Base-by-base conservation (phyloP, 2,888 invertebrate species). In the Pammene fasciana region DNA sequence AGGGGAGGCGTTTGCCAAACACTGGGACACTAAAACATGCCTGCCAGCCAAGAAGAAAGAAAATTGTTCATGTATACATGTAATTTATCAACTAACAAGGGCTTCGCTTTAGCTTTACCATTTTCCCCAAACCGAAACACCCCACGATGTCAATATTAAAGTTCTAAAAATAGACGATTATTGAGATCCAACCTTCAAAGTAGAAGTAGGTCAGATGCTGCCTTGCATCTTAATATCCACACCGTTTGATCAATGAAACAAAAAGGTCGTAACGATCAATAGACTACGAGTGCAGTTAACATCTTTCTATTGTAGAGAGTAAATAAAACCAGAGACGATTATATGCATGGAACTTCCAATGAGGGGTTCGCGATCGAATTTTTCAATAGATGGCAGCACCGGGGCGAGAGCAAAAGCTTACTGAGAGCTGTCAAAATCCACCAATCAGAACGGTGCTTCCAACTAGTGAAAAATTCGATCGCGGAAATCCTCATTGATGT, bases 121-220 rank as follows among this genome's bases (percentile, higher is more conserved):
- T 43, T 43, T 11, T 11, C 10, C 11, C 43, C 8, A 11, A 43
- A 43, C 38, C 64, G 10, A 54, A 41, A 41, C 18, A 65, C 59
- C 59, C 36, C 34, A 60, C 55, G 18, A 18, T 26, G 57, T 62
- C 59, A 52, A 62, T 48, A 62, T 52, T 48, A 59, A 68, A 54
- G 52, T 65, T 68, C 74, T 72, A 73, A 70, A 71, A 73, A 73
- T 74, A 74, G 71, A 36, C 68, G 72, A 61, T 56, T 13, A 61
- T 62, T 55, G 66, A 64, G 73, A 46, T 52, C 38, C 64, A 72
- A 8, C 79, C 79, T 79, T 76, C 72, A 55, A 50, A 52, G 48
- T 55, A 52, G 68, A 68, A 77, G 66, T 79, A 78, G 78, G 78
- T 78, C 78, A 79, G 64, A 38, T 52, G n/a, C 56, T 41, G 60